These are phyloP conservation scores for Orchesella flavescens DNA, from an alignment of 2,888 invertebrate genomes.

Conservation along the genomic window DNA sequence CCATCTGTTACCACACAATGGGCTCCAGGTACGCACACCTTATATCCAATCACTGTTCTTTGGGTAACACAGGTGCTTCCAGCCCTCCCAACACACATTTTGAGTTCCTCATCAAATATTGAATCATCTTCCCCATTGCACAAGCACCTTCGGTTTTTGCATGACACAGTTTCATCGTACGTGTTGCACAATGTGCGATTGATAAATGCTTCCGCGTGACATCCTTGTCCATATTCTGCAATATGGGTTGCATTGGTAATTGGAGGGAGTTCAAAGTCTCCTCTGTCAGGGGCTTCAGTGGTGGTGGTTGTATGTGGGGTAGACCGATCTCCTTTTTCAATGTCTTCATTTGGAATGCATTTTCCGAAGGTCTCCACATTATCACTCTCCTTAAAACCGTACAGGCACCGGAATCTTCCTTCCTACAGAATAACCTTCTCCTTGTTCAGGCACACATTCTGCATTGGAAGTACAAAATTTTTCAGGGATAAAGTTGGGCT, in stretches of 20 bases:
- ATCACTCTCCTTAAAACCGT: slow-evolving; percentile 17
- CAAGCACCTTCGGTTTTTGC: not conserved
- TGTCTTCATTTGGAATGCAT: not conserved
- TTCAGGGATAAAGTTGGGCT: slow-evolving; percentile 14
- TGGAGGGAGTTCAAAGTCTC: not conserved
- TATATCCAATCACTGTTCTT: not conserved
- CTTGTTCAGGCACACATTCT: slow-evolving; percentile 14
- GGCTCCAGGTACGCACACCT: not conserved
- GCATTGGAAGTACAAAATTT: slow-evolving; percentile 34
- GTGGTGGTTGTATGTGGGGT: slow-evolving; percentile 19
- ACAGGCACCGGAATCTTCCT: slow-evolving; percentile 35
- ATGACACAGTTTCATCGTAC: not conserved
- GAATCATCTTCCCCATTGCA: slow-evolving; percentile 6
- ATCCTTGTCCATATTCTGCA: not conserved
- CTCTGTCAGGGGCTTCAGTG: not conserved
- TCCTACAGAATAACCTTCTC: slow-evolving; percentile 38
- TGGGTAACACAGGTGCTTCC: not conserved
- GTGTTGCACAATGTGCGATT: not conserved
- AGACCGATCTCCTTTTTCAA: not conserved
- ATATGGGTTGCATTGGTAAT: not conserved
- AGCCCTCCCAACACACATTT: not conserved
- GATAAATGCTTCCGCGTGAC: not conserved
- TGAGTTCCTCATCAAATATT: not conserved
- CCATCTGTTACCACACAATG: not conserved
- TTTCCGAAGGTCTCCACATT: no score